Evolutionary conservation across 53 echinoderm and acorn worm species (phyloP), one percentile per base, ranked within the genome.

Genomic region (Henricia sp.): DNA sequence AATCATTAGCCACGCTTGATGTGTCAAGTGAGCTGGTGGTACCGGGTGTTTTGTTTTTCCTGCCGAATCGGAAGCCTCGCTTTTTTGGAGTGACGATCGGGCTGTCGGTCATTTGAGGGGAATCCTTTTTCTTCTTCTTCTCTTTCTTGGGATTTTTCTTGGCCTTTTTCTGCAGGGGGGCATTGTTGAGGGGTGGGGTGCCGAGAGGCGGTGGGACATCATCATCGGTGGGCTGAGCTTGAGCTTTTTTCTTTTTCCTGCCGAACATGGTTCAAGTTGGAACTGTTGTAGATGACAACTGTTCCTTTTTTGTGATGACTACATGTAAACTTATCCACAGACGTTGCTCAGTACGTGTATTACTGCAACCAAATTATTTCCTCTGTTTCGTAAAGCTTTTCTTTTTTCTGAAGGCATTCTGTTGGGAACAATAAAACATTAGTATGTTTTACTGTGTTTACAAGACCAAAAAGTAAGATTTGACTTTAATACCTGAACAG

Each of bases 161-260:
- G 32, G 46, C 23, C 16, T 80, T n/a, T n/a, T n/a, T 53, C n/a
- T 32, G 63, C 29, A 28, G 39, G 50, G 80, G 24, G 42, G 51
- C 20, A 43, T 23, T 75, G 41, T 33, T 33, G n/a, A 52, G 40
- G 12, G 75, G 80, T 10, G 80, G 56, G 19, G 41, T 57, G 23
- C 76, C 43, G n/a, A n/a, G n/a, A 32, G 80, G 25, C 12, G 51
- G 48, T 43, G 70, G 70, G 2, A 70, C 13, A 24, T 33, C 64
- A 5, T 19, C 65, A 57, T 11, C 33, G 46, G 62, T 6, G 13
- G 80, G n/a, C 33, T 30, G 80, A 0, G 62, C 63, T 80, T 62
- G 63, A 0, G 80, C 46, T 64, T 80, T 80, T 50, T 80, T 80
- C 64, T 80, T 80, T 64, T 80, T 80, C 50, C 63, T 26, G 28